Evolutionary conservation across 2,888 invertebrate species (phyloP).

Genomic region (Coelogynopora nodosa): DNA sequence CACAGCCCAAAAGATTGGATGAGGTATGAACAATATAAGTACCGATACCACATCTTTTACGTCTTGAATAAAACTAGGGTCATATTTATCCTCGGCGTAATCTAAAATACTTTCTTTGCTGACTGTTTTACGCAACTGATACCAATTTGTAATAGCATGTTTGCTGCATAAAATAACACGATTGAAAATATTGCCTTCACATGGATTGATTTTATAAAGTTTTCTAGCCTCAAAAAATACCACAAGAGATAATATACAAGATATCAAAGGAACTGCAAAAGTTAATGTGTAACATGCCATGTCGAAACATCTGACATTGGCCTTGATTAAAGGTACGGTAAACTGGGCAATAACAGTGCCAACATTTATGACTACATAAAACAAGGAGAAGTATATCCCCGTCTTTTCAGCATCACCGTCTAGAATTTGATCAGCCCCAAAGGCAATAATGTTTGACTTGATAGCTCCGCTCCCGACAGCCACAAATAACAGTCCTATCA

Average conservation of each 20-base stretch:
- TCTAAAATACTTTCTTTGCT: not conserved
- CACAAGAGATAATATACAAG: no score
- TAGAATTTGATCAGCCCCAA: slow-evolving; percentile 88
- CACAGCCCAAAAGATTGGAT: slow-evolving; percentile 88
- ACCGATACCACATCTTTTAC: not conserved
- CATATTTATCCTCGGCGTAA: not conserved
- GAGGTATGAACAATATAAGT: slow-evolving; percentile 63
- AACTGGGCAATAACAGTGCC: slow-evolving; percentile 35
- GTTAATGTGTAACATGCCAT: slow-evolving; percentile 65
- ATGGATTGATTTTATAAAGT: not conserved
- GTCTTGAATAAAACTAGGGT: not conserved
- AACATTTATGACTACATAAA: slow-evolving; percentile 83
- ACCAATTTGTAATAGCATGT: not conserved
- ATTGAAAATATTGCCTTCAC: not conserved
- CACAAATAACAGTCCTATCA: slow-evolving; percentile 71
- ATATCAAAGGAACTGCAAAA: slow-evolving; percentile 87
- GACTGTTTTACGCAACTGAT: not conserved
- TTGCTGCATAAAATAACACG: not conserved
- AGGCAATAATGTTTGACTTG: slow-evolving; percentile 89
- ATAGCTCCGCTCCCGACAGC: slow-evolving; percentile 89
- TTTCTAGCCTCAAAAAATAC: not conserved
- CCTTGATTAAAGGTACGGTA: slow-evolving; percentile 36
- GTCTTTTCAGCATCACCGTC: slow-evolving; percentile 70
- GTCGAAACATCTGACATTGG: slow-evolving; percentile 58
- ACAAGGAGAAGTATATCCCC: slow-evolving; percentile 80